These are phyloP conservation scores for Ophion obscuratus DNA, from an alignment of 2,888 invertebrate genomes.

Conservation along the genomic window DNA sequence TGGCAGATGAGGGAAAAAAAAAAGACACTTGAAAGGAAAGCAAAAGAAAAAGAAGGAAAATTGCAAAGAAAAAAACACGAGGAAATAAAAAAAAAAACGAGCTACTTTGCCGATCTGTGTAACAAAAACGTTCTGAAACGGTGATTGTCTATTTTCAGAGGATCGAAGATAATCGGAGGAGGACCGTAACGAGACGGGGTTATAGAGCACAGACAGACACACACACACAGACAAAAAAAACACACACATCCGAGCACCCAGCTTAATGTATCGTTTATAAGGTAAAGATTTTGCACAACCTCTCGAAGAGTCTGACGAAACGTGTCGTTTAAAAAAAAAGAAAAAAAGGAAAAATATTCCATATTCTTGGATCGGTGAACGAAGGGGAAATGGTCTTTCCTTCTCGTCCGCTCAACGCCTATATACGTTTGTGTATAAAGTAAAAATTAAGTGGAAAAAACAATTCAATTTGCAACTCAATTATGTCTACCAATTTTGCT, in stretches of 20 bases:
- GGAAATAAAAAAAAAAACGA: background rate
- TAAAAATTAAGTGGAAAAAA: conserved; percentile 11
- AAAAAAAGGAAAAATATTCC: background rate
- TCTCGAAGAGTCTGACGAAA: conserved; percentile 70
- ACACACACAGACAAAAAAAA: background rate
- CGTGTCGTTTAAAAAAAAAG: background rate
- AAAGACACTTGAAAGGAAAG: conserved; percentile 26
- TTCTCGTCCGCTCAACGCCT: background rate
- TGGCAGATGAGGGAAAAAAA: conserved; percentile 42
- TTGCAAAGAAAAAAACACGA: conserved; percentile 9
- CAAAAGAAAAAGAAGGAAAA: conserved; percentile 8
- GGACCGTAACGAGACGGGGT: conserved; percentile 69
- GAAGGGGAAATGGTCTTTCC: background rate
- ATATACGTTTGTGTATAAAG: conserved; percentile 11
- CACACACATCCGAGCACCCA: conserved; percentile 70
- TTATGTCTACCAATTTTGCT: conserved; percentile 42
- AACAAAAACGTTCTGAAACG: conserved; percentile 60
- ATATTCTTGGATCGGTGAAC: conserved; percentile 38
- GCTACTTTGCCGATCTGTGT: conserved; percentile 21
- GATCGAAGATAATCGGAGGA: conserved; percentile 66
- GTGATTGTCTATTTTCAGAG: conserved; percentile 82
- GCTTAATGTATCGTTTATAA: conserved; percentile 81
- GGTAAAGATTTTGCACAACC: conserved; percentile 83
- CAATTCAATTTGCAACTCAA: conserved; percentile 20
- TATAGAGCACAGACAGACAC: conserved; percentile 62